Conservation (phyloP, 2,888 invertebrate species). For the Metallyticus violacea region DNA sequence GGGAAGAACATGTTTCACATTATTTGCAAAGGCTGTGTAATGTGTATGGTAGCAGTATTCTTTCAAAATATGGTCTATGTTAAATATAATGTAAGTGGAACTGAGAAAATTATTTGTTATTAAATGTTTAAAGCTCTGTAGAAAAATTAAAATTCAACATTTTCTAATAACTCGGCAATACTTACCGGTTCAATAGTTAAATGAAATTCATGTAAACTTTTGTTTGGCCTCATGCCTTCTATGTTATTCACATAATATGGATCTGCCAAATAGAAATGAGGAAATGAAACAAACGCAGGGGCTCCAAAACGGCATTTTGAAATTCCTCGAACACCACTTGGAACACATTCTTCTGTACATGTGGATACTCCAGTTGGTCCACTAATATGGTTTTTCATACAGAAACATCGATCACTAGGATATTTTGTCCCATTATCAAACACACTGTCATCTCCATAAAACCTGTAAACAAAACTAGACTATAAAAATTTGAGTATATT, state of each 20-base stretch:
- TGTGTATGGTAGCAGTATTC: no score
- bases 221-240: conserved; percentile 63
- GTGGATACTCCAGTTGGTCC: not conserved
- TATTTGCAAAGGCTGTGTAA: no score
- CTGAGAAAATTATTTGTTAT: no score
- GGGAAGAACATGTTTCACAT: no score
- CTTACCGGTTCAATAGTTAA: conserved; percentile 67
- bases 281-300: conserved; percentile 78
- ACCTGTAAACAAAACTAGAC: not conserved
- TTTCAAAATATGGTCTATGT: no score
- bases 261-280: conserved; percentile 78
- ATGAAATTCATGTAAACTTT: conserved; percentile 61
- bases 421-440: conserved; percentile 70
- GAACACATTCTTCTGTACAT: conserved; percentile 37
- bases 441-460: conserved; percentile 57
- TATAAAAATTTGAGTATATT: not conserved
- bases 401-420: conserved; percentile 66
- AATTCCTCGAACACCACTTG: conserved; percentile 66
- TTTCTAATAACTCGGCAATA: conserved; percentile 14
- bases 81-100: no score
- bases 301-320: conserved; percentile 73
- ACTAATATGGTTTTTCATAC: conserved; percentile 40
- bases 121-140: no score
- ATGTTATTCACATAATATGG: conserved; percentile 60
- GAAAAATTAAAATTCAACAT: not conserved